Evolutionary conservation across 2,888 invertebrate genomes (phyloP), one percentile per base, ranked within the genome.

Genomic region (Flabesymbios commensalis): DNA sequence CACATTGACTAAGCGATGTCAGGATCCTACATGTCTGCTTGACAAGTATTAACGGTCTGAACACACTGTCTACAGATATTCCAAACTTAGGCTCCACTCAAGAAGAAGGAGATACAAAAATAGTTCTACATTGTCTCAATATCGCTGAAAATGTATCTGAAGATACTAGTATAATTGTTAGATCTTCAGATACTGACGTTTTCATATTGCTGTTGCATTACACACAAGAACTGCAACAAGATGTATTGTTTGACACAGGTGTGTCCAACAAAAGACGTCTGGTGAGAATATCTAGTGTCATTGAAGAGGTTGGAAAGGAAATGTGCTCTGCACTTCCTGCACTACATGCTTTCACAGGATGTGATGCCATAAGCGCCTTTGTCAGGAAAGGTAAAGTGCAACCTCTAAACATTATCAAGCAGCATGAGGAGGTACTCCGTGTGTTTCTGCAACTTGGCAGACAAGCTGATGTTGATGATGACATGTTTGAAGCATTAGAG

Each of bases 61-160:
- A 14, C 39, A 36, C 39, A 36, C 10, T n/a, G n/a, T 14, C 10
- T 36, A n/a, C 39, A 36, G n/a, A 14, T 36, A n/a, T 14, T 14
- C n/a, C 39, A 14, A n/a, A 36, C 39, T n/a, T 36, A n/a, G 10
- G 39, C n/a, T 64, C 41, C 33, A 22, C 26, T 24, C 67, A 67
- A 26, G 66, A 67, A 42, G 65, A 67, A 57, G 66, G 63, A 26
- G 67, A 67, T 55, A 57, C 47, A 14, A 57, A 64, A 22, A 19
- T 67, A 19, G 49, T 67, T 14, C 43, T 68, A 14, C 57, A 68
- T 56, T 45, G 55, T 17, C 24, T 7, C 19, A 59, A 64, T 54
- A 63, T 58, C 10, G 22, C 17, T 7, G 48, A 2, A 5, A 59
- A 59, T 19, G 14, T 55, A 10, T n/a, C 39, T n/a, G 39, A 36